Conservation (phyloP, 2,888 invertebrate species). For the Cryptocheilus praepositus region DNA sequence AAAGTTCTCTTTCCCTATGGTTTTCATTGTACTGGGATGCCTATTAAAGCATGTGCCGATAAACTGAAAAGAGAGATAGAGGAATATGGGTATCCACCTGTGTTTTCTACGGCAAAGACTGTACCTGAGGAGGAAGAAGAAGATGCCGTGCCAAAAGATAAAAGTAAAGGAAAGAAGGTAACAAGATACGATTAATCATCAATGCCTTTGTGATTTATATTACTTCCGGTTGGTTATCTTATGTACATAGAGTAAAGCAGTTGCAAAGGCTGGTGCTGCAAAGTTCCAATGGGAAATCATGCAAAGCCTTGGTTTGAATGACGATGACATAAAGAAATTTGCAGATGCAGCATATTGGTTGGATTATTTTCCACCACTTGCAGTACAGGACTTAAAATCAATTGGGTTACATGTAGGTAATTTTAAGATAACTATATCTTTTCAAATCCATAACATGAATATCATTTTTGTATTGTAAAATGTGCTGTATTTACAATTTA, state of each 20-base stretch:
- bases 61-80: conserved; percentile 96
- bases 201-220: conserved; percentile 2
- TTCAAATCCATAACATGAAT: no score
- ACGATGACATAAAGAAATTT: conserved; percentile 95
- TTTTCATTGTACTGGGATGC: conserved; percentile 99
- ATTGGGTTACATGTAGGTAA: conserved; percentile 93
- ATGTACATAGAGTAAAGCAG: conserved; percentile 87
- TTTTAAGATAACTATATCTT: background rate
- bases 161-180: conserved; percentile 92
- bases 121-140: conserved; percentile 76
- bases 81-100: conserved; percentile 93
- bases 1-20: conserved; percentile 97
- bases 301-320: conserved; percentile 90
- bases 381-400: conserved; percentile 88
- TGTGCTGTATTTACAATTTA: background rate
- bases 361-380: conserved; percentile 96
- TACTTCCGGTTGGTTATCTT: conserved; percentile 44
- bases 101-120: conserved; percentile 83
- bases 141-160: conserved; percentile 85
- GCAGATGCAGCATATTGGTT: conserved; percentile 95
- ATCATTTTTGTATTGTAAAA: conserved; percentile 10
- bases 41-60: conserved; percentile 99
- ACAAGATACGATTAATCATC: conserved; percentile 4
- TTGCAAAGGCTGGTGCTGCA: conserved; percentile 90
- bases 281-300: conserved; percentile 99